These are phyloP conservation scores for Megaceryle alcyon DNA, from an alignment of 2,797 vertebrate genomes.

Conservation along the genomic window DNA sequence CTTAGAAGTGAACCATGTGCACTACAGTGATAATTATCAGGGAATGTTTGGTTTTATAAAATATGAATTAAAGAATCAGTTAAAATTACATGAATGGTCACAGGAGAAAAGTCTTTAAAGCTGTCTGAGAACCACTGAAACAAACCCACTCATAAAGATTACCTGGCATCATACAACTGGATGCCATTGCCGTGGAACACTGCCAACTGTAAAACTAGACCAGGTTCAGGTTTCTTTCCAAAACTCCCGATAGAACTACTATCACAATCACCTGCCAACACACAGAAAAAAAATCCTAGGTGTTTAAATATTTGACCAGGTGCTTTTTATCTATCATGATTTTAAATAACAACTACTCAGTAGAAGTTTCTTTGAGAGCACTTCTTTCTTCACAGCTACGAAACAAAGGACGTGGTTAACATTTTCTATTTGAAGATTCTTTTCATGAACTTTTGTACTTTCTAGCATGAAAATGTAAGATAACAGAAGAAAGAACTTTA, in stretches of 20 bases:
- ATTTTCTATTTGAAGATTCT: background rate
- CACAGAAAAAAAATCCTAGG: background rate
- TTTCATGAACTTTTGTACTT: background rate
- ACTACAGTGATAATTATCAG: background rate
- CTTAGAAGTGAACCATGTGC: background rate
- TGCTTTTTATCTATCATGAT: background rate
- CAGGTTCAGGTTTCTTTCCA: background rate
- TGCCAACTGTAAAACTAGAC: background rate
- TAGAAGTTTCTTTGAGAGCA: background rate
- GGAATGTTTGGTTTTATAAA: background rate
- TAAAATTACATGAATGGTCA: background rate
- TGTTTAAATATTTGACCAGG: constrained; percentile 11
- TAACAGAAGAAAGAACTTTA: background rate
- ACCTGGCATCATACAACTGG: background rate
- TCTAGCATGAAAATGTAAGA: background rate
- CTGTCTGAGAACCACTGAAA: background rate
- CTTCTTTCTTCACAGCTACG: background rate
- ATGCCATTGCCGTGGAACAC: background rate
- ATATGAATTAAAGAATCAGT: background rate
- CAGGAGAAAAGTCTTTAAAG: background rate
- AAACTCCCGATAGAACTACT: background rate
- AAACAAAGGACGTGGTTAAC: background rate
- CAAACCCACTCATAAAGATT: background rate
- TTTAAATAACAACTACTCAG: background rate
- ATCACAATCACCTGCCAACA: background rate